Base-by-base conservation (phyloP, 2,113 vertebrate genomes). In the Odocoileus virginianus region DNA sequence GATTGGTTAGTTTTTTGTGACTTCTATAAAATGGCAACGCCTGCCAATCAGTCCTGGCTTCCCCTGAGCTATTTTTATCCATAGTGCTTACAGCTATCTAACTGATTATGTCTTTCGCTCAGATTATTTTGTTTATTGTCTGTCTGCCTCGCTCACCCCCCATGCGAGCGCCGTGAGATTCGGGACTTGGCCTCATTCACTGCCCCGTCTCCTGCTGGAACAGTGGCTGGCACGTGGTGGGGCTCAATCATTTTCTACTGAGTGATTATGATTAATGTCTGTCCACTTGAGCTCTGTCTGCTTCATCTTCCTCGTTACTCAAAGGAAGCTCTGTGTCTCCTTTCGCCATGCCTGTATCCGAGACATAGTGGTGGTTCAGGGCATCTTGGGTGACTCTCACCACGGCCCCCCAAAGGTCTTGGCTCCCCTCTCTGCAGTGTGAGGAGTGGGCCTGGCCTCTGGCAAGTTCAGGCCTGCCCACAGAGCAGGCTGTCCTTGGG, bases 81-180 rank as follows among this genome's bases (percentile, higher is more conserved):
- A 0, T 2, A 45, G 83, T 21, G 27, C 3, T 10, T 30, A n/a
- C 27, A 0, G 9, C 55, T 79, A 30, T 47, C 82, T 67, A 33
- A 27, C 43, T n/a, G 57, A 50, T 47, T 47, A 2, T 25, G 25
- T 3, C 14, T 83, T 64, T 61, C 9, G 2, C 61, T 57, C 33
- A 43, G 93, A 92, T 94, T 16, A 33, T 67, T 67, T 45, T 60
- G 60, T 82, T 67, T 64, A 36, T 58, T n/a, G 40, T 76, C 58
- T 27, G 33, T 67, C 60, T 90, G 79, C 40, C 74, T 50, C 15
- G 27, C 33, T 57, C 23, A 1, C 10, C 52, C 15, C 1, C 33
- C 2, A 0, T 0, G 17, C 4, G 30, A 60, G 76, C 15, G 1
- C 43, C 25, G 0, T 2, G 40, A 47, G 57, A 30, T 64, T 4